Conservation (phyloP, 1,140 invertebrate species). For the Trypoxylus dichotomus region DNA sequence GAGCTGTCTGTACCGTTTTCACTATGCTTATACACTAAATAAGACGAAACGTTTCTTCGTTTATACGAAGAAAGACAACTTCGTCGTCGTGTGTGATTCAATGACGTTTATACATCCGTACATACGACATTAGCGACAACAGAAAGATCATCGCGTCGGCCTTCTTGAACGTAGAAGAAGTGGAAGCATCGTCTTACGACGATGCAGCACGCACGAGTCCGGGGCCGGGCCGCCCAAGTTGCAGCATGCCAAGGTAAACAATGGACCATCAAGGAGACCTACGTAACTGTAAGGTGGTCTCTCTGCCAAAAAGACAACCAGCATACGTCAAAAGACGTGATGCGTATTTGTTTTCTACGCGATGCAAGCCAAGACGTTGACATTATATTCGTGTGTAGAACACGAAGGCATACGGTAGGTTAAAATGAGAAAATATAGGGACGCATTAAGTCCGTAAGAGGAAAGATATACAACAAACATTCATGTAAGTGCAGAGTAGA, state of each 20-base stretch:
- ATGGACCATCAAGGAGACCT: slow-evolving; percentile 26
- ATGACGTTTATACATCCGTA: neutral
- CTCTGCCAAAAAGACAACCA: slow-evolving; percentile 28
- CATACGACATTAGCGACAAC: neutral
- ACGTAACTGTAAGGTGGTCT: slow-evolving; percentile 27
- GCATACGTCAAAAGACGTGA: slow-evolving; percentile 23
- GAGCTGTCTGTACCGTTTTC: neutral
- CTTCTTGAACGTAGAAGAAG: neutral
- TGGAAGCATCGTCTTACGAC: neutral
- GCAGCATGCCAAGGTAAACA: slow-evolving; percentile 28
- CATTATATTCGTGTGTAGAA: neutral
- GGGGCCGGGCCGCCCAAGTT: slow-evolving; percentile 13
- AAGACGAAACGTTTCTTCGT: neutral
- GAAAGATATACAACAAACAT: no score
- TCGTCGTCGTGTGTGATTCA: neutral
- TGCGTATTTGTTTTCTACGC: slow-evolving; percentile 23
- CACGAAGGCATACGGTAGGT: neutral
- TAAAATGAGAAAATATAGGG: no score
- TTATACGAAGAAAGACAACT: neutral
- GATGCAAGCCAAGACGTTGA: neutral
- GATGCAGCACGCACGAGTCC: neutral
- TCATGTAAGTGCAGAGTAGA: no score
- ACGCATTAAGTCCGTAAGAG: no score
- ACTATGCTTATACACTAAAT: neutral
- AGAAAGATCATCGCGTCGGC: neutral